Evolutionary conservation across 2,797 vertebrate species (phyloP), one percentile per base, ranked within the genome.

Genomic region (Pterois miles): DNA sequence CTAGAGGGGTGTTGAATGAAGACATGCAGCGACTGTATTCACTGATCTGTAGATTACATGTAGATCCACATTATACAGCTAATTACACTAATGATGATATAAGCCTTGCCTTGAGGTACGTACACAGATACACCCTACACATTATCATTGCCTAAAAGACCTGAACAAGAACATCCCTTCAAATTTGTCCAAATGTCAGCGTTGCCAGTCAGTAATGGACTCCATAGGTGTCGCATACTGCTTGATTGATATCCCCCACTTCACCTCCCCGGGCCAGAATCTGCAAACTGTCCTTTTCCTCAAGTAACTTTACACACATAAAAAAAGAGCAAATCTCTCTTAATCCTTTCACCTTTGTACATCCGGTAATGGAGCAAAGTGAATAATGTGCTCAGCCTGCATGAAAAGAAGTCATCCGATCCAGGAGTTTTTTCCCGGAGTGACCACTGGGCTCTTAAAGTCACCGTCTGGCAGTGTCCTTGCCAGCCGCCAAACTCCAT

Each of bases 311-410:
- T 71, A 63, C 36, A 80, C 50, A 82, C 67, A 0, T 14, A 34
- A 29, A 76, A 78, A 50, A 2, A 64, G 48, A 63, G 58, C 50
- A 82, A 84, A 81, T 87, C 71, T 85, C 72, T 80, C 56, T 80
- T 87, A 82, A 88, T 88, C 80, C 74, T 63, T 78, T 87, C 81
- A 88, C 86, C 82, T 91, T 77, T 82, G 85, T 33, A 13, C 27
- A 29, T 36, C 72, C 53, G 54, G 74, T 88, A 93, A 91, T 89
- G 86, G 81, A 50, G 38, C 62, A 12, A 74, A 81, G 80, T 87
- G 83, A 92, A 79, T 88, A 88, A 93, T 90, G 87, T 78, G 70
- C 78, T 83, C 78, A 69, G 80, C 73, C 75, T 79, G 66, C 64
- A 67, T 66, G 68, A 82, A 83, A 83, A 88, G 81, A 83, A 83